Evolutionary conservation across 1,140 invertebrate species (phyloP).

Genomic region (Diuraphis noxia): DNA sequence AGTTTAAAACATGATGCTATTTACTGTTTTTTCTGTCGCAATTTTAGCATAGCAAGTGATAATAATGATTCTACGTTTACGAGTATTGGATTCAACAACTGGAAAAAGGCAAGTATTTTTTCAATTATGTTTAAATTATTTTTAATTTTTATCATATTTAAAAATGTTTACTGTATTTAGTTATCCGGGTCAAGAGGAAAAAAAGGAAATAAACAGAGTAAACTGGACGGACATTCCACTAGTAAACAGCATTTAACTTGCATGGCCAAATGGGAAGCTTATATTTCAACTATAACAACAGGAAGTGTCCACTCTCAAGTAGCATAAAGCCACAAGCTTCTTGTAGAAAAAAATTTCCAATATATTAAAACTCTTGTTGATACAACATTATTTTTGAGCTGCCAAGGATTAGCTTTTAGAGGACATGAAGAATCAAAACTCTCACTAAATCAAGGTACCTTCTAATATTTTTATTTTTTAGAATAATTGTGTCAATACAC

Average conservation of each 20-base stretch:
- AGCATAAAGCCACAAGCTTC: background rate
- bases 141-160: too few species aligned
- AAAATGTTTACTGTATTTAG: background rate
- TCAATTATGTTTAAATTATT: too few species aligned
- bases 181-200: background rate
- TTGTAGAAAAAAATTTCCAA: background rate
- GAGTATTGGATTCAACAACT: background rate
- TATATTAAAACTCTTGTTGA: slow-evolving; percentile 22
- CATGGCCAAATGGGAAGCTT: background rate
- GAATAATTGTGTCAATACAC: background rate
- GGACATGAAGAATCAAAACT: too few species aligned
- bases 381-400: background rate
- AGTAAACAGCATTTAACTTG: background rate
- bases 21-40: background rate
- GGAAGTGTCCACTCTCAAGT: background rate
- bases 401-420: too few species aligned
- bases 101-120: background rate
- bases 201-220: background rate
- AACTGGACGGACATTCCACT: background rate
- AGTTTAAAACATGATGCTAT: background rate
- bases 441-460: too few species aligned
- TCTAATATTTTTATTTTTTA: background rate
- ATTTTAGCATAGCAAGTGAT: background rate
- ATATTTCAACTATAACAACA: background rate
- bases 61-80: background rate